Base-by-base conservation (phyloP, 2,797 vertebrate species). In the Chloroceryle amazona region DNA sequence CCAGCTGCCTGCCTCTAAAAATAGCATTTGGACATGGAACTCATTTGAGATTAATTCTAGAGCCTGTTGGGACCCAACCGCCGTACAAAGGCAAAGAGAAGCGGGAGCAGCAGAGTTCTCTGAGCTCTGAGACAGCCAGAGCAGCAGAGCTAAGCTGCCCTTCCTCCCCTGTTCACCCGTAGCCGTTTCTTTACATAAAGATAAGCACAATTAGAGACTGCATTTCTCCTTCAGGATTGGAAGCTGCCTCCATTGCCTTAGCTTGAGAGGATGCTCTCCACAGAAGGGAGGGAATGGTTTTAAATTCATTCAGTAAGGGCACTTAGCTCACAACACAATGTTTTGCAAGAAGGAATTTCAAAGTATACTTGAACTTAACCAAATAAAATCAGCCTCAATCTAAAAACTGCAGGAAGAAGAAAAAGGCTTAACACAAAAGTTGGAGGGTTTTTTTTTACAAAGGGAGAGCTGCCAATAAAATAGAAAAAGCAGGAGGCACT, bases 1-100 rank as follows among this genome's bases (percentile, higher is more conserved):
- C 26, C 82, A 96, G 88, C 86, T 94, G 88, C 1, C 3, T 22
- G 76, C 76, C 88, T 75, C 95, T 79, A 72, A 93, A 92, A 94
- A 81, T 58, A 90, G 86, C 2, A 3, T 44, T 18, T 81, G 90
- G 80, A 52, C 55, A 75, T 41, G 71, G 83, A 95, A 93, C 31
- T 90, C 75, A 86, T 66, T 89, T 81, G 83, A 92, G 58, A 74
- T 81, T 81, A 72, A 91, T 75, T 58, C 66, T 82, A 44, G 68
- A 81, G 51, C 71, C 92, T 81, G 81, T 20, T 89, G 81, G 70
- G 88, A 94, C 66, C 73, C 66, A 63, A 62, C 13, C 25, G 35
- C 62, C 25, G 11, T 3, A 47, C 1, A 25, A 70, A 86, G 79
- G 68, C 70, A 61, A 81, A 71, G 74, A 62, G 70, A 75, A 78